Evolutionary conservation across 2,113 vertebrate genomes (phyloP), one percentile per base, ranked within the genome.

Genomic region (Kobus ellipsiprymnus): DNA sequence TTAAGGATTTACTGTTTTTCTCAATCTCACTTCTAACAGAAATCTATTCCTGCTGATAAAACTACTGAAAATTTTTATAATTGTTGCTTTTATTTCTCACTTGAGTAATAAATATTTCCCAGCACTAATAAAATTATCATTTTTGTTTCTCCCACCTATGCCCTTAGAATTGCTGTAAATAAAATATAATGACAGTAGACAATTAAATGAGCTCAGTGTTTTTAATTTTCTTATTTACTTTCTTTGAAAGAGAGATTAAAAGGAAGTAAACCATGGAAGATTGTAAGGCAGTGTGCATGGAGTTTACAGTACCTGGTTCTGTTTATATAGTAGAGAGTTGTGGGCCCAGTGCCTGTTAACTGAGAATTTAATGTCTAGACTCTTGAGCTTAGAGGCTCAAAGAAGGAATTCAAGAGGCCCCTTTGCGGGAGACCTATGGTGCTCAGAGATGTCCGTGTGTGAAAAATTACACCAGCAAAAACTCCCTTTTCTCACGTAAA

Each of bases 81-180:
- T 27, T 16, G 36, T 29, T 67, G 9, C 12, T 83, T 67, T 83
- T 15, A 52, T 15, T 85, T 97, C 25, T 52, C 52, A 29, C 29
- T 59, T 82, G 48, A 91, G 29, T 60, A 94, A 94, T 40, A 96
- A 95, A 27, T 86, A 92, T 67, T 88, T 95, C 15, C 29, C 74
- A 46, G 25, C 17, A 54, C 16, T 82, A 89, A 86, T 77, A 85
- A 87, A 67, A 83, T 81, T 33, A 60, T 80, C 88, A 54, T 48
- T 90, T 93, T 71, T 91, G 30, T 81, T 5, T 57, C 54, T 50
- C 33, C 46, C 33, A 80, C 84, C 4, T 64, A 91, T 55, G 50
- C 60, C 5, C 50, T 92, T 50, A 82, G 50, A 87, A 55, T 67
- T 7, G 25, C 12, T 78, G 5, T 85, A 85, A 83, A 55, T 85